These are phyloP conservation scores for Solen grandis DNA, from an alignment of 1,140 invertebrate species.

Conservation along the genomic window DNA sequence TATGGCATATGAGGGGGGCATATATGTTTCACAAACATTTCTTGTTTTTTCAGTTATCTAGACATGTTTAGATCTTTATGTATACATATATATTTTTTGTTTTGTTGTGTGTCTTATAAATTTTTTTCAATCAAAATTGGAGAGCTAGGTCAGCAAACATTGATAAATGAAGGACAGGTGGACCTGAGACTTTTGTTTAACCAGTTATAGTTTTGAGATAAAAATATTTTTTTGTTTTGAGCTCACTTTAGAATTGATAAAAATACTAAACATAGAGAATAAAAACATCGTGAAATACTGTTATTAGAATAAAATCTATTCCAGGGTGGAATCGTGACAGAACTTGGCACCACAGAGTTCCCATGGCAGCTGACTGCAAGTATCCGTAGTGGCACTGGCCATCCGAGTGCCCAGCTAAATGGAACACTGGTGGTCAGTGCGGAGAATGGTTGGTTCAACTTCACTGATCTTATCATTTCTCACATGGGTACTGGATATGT, in stretches of 20 bases:
- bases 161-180: too few relatives aligned
- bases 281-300: not conserved
- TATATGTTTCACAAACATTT: too few relatives aligned
- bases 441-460: slow-evolving; percentile 38
- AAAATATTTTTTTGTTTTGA: not conserved
- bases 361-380: slow-evolving; percentile 50
- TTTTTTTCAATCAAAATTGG: not conserved
- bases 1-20: too few relatives aligned
- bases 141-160: not conserved
- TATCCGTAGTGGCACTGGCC: slow-evolving; percentile 33
- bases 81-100: too few relatives aligned
- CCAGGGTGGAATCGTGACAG: slow-evolving; percentile 22
- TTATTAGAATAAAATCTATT: not conserved
- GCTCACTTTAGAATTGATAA: not conserved
- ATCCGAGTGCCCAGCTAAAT: slow-evolving; percentile 25
- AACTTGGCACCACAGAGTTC: slow-evolving; percentile 33
- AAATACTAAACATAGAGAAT: not conserved
- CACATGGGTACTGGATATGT: slow-evolving; percentile 61
- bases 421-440: slow-evolving; percentile 22
- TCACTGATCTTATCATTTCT: slow-evolving; percentile 45
- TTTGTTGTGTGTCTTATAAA: too few relatives aligned
- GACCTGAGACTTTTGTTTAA: too few relatives aligned
- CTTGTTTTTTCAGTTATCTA: too few relatives aligned
- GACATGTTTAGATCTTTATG: too few relatives aligned
- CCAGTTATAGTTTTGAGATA: not conserved